Percentiles rank a stretch among this genome's conserved stretches.
Conservation (phyloP, 2,888 invertebrate genomes). For the Thera obeliscata region DNA sequence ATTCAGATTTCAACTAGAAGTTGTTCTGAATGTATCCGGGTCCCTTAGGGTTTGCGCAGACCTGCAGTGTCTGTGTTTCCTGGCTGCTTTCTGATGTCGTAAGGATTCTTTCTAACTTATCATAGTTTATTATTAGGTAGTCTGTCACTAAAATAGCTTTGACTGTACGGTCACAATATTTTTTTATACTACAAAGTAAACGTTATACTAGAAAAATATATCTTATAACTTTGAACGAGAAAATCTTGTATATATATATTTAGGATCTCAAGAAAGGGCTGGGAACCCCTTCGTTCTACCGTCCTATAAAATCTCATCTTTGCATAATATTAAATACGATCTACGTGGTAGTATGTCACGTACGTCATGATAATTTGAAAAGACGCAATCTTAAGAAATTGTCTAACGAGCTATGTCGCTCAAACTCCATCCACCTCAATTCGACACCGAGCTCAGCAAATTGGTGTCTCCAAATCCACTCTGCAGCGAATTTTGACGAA, state of each 20-base stretch:
- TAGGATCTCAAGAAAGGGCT: too few species aligned
- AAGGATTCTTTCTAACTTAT: conserved; percentile 7
- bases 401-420: neutral
- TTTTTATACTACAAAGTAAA: too few species aligned
- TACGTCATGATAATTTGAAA: conserved; percentile 4
- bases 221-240: too few species aligned
- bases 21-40: conserved; percentile 26
- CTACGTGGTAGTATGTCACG: conserved; percentile 35
- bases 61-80: conserved; percentile 49
- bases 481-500: too few species aligned
- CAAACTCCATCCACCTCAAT: too few species aligned
- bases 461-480: too few species aligned
- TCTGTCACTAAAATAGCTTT: too few species aligned
- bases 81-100: conserved; percentile 32
- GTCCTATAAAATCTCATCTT: conserved; percentile 26
- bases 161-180: too few species aligned
- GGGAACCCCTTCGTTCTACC: conserved; percentile 28
- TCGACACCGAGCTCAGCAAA: too few species aligned
- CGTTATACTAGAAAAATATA: too few species aligned
- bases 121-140: too few species aligned
- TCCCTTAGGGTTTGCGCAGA: conserved; percentile 55
- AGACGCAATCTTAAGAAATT: neutral
- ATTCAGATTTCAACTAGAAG: conserved; percentile 7
- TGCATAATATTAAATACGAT: conserved; percentile 2
- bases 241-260: too few species aligned